Evolutionary conservation across 1,140 invertebrate genomes (phyloP), one percentile per base, ranked within the genome.

Genomic region (Eriocheir sinensis): DNA sequence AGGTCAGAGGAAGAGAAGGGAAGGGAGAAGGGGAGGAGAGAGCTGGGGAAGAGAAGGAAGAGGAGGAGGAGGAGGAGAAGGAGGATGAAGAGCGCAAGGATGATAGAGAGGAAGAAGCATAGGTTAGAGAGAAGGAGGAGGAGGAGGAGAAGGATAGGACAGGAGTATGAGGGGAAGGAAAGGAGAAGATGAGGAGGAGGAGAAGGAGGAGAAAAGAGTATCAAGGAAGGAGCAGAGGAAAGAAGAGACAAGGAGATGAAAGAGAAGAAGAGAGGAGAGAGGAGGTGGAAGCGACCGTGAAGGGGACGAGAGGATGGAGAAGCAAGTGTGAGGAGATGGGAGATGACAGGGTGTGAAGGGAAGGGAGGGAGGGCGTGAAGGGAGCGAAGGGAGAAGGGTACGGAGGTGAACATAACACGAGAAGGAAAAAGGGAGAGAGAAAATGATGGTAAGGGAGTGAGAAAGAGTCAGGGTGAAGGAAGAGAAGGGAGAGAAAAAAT

Each of bases 291-390:
- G 53, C 12, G 53, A 72, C 27, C 53, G 27, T 12, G 12, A 72
- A 72, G 27, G 53, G 27, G 53, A 72, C 12, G 53, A 72, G 53
- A 72, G 53, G 53, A 72, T 72, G 27, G 27, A 27, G 27, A 27
- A 72, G 53, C 12, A 27, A 72, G 53, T 12, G 53, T 12, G 81
- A 85, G 81, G 34, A 21, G 21, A 21, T 9, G 30, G 21, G 30
- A 85, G 81, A 85, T 3, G 36, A 85, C 1, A 85, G 81, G 34
- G 44, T 32, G 30, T 34, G 32, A 60, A n/a, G 60, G 88, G 15
- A 44, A 30, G 86, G n/a, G 86, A 89, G 41, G 44, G 86, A 48
- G 41, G 30, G 36, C 21, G 83, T 40, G 83, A 86, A 44, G 48
- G 27, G 6, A 44, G 6, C n/a, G 8, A 30, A 44, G 27, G 48